Evolutionary conservation across 2,113 vertebrate species (phyloP).

Genomic region (Oncorhynchus nerka): DNA sequence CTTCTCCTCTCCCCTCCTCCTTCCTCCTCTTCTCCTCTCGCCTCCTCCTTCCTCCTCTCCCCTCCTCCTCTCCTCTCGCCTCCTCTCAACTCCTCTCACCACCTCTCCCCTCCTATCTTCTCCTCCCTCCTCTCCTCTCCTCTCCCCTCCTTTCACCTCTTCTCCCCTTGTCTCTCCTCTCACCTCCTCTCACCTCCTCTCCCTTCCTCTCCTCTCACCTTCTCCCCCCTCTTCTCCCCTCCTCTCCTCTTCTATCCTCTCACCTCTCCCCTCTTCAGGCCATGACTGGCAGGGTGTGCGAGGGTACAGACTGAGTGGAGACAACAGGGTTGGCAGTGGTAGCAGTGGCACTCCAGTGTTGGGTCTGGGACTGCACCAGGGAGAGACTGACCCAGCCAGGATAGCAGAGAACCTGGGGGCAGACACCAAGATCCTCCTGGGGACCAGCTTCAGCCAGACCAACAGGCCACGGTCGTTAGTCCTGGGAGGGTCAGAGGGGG

Average conservation of each 20-base stretch:
- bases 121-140: too few relatives aligned
- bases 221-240: fast-evolving
- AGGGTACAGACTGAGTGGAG: constrained; percentile 74
- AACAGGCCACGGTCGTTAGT: constrained; percentile 77
- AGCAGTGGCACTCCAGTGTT: constrained; percentile 54
- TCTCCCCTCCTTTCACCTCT: too few relatives aligned
- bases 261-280: constrained; percentile 10
- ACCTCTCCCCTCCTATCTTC: too few relatives aligned
- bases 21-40: too few relatives aligned
- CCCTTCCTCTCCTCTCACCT: too few relatives aligned
- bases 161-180: too few relatives aligned
- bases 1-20: too few relatives aligned
- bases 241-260: too few relatives aligned
- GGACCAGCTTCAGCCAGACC: constrained; percentile 33
- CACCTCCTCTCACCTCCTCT: too few relatives aligned
- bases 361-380: constrained; percentile 56
- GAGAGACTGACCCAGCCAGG: constrained; percentile 60
- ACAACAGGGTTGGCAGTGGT: constrained; percentile 54
- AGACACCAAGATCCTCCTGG: constrained; percentile 56
- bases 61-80: too few relatives aligned
- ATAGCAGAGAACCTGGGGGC: constrained; percentile 61
- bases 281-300: constrained; percentile 73
- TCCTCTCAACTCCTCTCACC: too few relatives aligned
- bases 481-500: constrained; percentile 54
- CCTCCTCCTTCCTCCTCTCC: constrained; percentile 14